phyloP scores from a whole-genome alignment of 2,888 invertebrate species.

The Junonia oenone region DNA sequence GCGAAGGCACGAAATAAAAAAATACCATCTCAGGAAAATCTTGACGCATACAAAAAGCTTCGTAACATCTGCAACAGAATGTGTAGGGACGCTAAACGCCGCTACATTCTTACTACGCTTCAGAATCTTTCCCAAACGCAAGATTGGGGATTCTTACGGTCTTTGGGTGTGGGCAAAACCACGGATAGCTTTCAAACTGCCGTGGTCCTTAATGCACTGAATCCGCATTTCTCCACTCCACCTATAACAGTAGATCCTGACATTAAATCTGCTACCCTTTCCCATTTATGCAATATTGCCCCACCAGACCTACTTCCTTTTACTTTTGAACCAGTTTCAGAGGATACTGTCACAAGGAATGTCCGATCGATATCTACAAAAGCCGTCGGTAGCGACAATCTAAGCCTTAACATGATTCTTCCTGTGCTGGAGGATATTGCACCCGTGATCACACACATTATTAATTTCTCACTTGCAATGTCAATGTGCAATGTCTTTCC shows the following conservation, averaged over 20 bases:
- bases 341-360: neutral
- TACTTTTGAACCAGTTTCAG: neutral
- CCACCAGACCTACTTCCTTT: neutral
- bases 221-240: neutral
- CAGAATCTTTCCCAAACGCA: neutral
- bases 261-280: neutral
- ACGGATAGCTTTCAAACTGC: neutral
- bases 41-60: neutral
- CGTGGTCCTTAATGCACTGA: neutral
- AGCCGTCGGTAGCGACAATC: neutral
- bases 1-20: neutral
- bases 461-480: constrained; percentile 5
- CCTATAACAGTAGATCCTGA: neutral
- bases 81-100: neutral
- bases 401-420: neutral
- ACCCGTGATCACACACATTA: constrained; percentile 10
- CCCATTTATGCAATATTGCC: neutral
- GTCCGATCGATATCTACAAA: neutral
- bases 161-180: neutral
- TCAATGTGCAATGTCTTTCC: constrained; percentile 1
- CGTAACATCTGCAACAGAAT: neutral
- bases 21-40: neutral
- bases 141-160: neutral
- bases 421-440: neutral
- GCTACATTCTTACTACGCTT: neutral